Conservation (phyloP, 2,113 vertebrate genomes). For the Patagioenas fasciata region DNA sequence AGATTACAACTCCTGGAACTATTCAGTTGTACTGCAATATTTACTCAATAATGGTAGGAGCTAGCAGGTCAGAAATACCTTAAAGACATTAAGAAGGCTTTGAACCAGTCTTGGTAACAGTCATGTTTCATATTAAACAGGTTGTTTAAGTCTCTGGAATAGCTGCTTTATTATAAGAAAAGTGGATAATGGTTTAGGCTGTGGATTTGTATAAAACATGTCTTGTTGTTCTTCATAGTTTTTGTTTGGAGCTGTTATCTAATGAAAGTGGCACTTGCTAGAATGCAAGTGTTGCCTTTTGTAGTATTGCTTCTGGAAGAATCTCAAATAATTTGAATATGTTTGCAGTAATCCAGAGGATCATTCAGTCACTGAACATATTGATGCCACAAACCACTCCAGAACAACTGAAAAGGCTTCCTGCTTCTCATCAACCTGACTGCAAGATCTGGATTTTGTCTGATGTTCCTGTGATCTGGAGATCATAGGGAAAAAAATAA, state of each 20-base stretch:
- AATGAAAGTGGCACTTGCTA: background rate
- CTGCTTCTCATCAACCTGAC: background rate
- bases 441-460: background rate
- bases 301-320: background rate
- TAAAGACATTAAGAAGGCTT: background rate
- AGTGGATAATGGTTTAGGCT: background rate
- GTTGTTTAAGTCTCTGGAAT: background rate
- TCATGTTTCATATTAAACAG: background rate
- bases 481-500: background rate
- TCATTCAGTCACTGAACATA: background rate
- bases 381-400: background rate
- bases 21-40: background rate
- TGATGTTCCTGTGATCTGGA: background rate
- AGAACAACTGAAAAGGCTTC: background rate
- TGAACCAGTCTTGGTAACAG: background rate
- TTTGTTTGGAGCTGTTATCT: background rate
- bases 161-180: background rate
- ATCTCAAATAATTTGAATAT: background rate
- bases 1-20: background rate
- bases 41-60: background rate
- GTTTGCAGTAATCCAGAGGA: background rate
- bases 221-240: background rate
- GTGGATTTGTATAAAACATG: background rate
- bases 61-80: background rate
- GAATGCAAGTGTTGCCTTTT: background rate